phyloP scores from a whole-genome alignment of 2,797 vertebrate genomes.

The Glossophaga mutica region DNA sequence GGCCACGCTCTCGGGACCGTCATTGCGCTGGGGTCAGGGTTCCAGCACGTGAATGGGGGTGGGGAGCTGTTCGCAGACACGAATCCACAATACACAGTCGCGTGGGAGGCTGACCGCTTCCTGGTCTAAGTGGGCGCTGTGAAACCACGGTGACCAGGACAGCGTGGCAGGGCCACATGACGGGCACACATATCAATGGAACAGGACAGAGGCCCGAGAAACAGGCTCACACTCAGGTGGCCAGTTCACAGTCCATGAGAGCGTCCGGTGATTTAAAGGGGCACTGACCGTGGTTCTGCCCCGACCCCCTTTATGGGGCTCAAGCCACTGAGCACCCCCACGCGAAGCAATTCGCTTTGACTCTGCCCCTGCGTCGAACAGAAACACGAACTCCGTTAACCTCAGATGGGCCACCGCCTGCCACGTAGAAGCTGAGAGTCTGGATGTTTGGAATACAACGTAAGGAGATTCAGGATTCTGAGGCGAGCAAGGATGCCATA shows the following conservation, averaged over 20 bases:
- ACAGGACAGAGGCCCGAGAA: background rate
- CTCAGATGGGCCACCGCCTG: background rate
- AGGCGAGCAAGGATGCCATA: background rate
- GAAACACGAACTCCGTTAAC: background rate
- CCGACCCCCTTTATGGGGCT: background rate
- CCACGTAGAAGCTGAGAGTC: background rate
- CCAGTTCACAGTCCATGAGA: background rate
- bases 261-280: background rate
- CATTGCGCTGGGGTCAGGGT: background rate
- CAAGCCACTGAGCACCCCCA: background rate
- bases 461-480: background rate
- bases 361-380: background rate
- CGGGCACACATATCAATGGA: rapidly evolving
- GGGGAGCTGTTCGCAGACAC: background rate
- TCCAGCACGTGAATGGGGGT: background rate
- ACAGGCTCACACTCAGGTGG: background rate
- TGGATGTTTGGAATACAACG: background rate
- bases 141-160: background rate
- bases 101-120: background rate
- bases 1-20: background rate
- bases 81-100: too few species aligned
- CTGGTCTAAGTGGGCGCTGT: background rate
- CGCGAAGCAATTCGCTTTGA: background rate
- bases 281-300: background rate
- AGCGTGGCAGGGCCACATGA: too few species aligned